Conservation (phyloP, 1,140 invertebrate genomes). For the Drosophila funebris region DNA sequence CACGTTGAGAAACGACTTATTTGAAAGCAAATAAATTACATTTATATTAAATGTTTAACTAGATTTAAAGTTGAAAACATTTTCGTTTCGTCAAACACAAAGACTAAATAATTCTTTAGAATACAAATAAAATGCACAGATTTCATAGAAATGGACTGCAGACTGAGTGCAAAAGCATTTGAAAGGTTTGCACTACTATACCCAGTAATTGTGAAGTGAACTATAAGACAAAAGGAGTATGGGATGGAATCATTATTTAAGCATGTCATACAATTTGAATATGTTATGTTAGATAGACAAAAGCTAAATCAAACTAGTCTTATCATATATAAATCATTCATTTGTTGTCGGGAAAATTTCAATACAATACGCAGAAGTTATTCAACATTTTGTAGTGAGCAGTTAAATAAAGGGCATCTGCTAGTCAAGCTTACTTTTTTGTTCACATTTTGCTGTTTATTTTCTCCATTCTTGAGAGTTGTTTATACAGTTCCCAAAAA, state of each 20-base stretch:
- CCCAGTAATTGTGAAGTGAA: neutral
- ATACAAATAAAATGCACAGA: neutral
- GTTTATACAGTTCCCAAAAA: conserved; percentile 14
- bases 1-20: conserved; percentile 8
- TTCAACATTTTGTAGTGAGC: neutral
- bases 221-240: too few relatives aligned
- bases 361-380: too few relatives aligned
- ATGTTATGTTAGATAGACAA: too few relatives aligned
- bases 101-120: conserved; percentile 25
- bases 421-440: neutral
- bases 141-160: conserved; percentile 16
- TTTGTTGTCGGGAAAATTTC: too few relatives aligned
- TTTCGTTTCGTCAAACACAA: neutral
- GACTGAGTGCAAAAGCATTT: neutral
- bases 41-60: conserved; percentile 1
- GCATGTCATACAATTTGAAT: too few relatives aligned
- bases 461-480: neutral
- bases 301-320: too few relatives aligned
- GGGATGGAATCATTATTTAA: too few relatives aligned
- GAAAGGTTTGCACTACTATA: neutral
- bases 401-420: neutral
- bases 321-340: too few relatives aligned
- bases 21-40: neutral
- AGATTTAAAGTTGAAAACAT: conserved; percentile 6
- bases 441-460: neutral